Percentiles rank a stretch among this genome's conserved stretches.
These are phyloP conservation scores for Neolamprologus fasciatus DNA, from an alignment of 2,113 vertebrate genomes.

Conservation along the genomic window DNA sequence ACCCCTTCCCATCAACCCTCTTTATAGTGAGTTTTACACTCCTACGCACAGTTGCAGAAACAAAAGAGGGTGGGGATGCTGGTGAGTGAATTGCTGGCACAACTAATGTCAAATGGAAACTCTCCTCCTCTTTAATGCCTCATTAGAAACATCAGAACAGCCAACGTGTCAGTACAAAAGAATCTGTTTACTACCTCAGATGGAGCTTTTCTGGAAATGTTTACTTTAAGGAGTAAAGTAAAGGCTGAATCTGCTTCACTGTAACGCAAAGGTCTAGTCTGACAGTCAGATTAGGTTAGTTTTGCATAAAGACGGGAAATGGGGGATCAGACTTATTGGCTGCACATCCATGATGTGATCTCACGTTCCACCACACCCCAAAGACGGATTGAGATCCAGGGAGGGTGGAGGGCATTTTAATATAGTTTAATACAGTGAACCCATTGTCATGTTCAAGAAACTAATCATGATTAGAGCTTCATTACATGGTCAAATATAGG, in stretches of 20 bases:
- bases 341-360: not conserved
- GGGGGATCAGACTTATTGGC: not conserved
- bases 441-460: not conserved
- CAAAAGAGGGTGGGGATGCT: slow-evolving; percentile 48
- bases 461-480: not conserved
- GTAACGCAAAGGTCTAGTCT: not conserved
- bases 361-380: not conserved
- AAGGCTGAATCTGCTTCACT: not conserved
- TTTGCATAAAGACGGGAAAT: not conserved
- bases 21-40: slow-evolving; percentile 85
- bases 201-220: not conserved
- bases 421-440: not conserved
- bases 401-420: not conserved
- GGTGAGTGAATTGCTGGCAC: slow-evolving; percentile 20
- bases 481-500: not conserved
- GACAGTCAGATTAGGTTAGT: not conserved
- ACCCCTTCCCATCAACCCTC: slow-evolving; percentile 84
- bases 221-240: not conserved
- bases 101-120: slow-evolving; percentile 6
- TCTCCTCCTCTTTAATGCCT: not conserved
- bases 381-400: not conserved
- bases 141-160: not conserved
- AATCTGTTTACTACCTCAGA: not conserved
- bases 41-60: slow-evolving; percentile 77
- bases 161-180: not conserved